Evolutionary conservation across 92 coral and sea anemone genomes (phyloP).

Genomic region (Zoanthus solanderi): DNA sequence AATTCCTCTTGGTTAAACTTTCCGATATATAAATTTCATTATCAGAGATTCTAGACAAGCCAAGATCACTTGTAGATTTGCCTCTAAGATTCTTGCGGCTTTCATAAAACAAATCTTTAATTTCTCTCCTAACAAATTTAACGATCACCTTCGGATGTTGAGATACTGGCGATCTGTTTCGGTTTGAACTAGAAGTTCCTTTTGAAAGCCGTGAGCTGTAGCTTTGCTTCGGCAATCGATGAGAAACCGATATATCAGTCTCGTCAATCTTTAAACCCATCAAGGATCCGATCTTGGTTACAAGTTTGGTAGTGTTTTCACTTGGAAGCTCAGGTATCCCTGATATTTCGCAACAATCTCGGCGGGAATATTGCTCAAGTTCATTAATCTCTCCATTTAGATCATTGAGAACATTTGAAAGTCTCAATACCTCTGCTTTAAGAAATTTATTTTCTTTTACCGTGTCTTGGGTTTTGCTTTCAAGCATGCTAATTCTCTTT

Average conservation of each 20-base stretch:
- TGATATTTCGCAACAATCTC: slow-evolving; percentile 29
- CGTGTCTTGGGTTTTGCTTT: background rate
- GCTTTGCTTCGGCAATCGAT: background rate
- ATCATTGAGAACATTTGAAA: slow-evolving; percentile 15
- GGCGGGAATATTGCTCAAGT: slow-evolving; percentile 24
- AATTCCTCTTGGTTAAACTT: background rate
- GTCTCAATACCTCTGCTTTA: slow-evolving; percentile 31
- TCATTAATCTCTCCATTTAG: slow-evolving; percentile 17
- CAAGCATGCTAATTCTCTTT: background rate
- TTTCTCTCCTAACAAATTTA: background rate
- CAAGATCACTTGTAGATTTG: background rate
- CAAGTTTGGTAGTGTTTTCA: background rate
- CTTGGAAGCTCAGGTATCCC: slow-evolving; percentile 23
- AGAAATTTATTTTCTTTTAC: slow-evolving; percentile 32
- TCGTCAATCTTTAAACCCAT: background rate
- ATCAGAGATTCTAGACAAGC: background rate
- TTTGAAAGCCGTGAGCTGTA: background rate
- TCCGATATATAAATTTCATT: background rate
- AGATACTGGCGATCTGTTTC: background rate
- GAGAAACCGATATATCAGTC: slow-evolving; percentile 1
- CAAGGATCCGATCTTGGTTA: slow-evolving; percentile 1
- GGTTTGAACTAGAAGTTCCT: background rate
- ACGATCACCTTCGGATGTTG: background rate
- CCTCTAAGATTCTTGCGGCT: background rate
- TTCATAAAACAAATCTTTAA: background rate